Evolutionary conservation across 2,797 vertebrate species (phyloP).

Genomic region (Chelon labrosus): DNA sequence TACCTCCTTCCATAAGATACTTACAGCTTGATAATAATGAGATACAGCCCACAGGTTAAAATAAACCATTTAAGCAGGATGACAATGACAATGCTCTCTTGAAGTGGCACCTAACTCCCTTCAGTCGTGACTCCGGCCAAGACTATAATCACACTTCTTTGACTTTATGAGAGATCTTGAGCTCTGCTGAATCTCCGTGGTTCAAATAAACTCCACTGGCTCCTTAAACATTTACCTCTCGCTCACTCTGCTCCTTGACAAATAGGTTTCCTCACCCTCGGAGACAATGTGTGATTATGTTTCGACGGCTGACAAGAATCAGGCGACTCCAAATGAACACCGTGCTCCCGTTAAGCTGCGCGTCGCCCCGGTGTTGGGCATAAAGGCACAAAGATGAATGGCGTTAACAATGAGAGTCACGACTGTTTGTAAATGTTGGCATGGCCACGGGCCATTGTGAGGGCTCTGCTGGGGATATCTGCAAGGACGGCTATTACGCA

Average conservation of each 20-base stretch:
- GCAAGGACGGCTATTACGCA: slow-evolving; percentile 4
- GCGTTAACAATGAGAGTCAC: slow-evolving; percentile 5
- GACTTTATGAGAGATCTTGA: slow-evolving; percentile 1
- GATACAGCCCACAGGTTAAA: not conserved
- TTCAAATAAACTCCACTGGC: not conserved
- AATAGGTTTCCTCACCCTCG: no score
- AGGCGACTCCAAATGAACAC: not conserved
- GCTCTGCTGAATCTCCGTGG: slow-evolving; percentile 3
- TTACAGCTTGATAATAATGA: not conserved
- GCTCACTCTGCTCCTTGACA: not conserved
- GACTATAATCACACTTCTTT: slow-evolving; percentile 1
- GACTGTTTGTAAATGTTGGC: slow-evolving; percentile 48
- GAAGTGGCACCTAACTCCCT: not conserved
- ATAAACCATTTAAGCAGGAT: not conserved
- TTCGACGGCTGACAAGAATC: not conserved
- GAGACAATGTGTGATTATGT: not conserved
- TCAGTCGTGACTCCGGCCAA: not conserved
- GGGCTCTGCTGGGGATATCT: slow-evolving; percentile 36
- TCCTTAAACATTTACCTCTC: slow-evolving; percentile 1
- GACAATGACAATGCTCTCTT: not conserved
- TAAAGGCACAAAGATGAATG: not conserved
- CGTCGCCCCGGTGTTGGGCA: no score
- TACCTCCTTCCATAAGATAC: not conserved
- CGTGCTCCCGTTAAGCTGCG: no score
- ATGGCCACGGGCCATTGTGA: slow-evolving; percentile 29